These are phyloP conservation scores for Molossus molossus DNA, from an alignment of 2,797 vertebrate species.

Conservation along the genomic window DNA sequence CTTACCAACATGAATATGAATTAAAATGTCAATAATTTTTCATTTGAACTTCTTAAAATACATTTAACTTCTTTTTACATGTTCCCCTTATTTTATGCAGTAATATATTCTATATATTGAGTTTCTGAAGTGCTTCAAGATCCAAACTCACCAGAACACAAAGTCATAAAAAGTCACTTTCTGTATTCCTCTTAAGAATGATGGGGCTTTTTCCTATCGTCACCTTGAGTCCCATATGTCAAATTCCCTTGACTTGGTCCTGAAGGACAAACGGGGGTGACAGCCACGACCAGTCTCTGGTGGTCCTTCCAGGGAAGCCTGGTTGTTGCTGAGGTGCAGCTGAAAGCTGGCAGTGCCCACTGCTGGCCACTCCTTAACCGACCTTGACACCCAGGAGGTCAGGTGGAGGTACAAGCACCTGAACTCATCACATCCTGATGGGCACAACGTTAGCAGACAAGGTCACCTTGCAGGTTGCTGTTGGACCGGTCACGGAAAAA, in stretches of 20 bases:
- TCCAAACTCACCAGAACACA: slow-evolving; percentile 59
- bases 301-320: not conserved
- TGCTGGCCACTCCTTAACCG: not conserved
- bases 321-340: not conserved
- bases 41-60: slow-evolving; percentile 79
- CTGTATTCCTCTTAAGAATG: not conserved
- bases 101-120: slow-evolving; percentile 63
- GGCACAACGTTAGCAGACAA: not conserved
- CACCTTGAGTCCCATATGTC: not conserved
- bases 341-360: not conserved
- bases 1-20: slow-evolving; percentile 79
- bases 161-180: slow-evolving; percentile 34
- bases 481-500: not conserved
- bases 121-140: slow-evolving; percentile 60
- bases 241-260: not conserved
- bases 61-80: slow-evolving; percentile 80
- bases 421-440: not conserved
- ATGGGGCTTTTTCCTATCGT: not conserved
- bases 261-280: not conserved
- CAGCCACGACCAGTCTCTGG: not conserved
- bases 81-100: slow-evolving; percentile 68
- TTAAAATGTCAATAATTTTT: slow-evolving; percentile 84
- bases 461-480: not conserved
- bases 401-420: not conserved
- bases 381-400: not conserved